Conservation (phyloP, 2,113 vertebrate species). For the Cranoglanis bouderius region DNA sequence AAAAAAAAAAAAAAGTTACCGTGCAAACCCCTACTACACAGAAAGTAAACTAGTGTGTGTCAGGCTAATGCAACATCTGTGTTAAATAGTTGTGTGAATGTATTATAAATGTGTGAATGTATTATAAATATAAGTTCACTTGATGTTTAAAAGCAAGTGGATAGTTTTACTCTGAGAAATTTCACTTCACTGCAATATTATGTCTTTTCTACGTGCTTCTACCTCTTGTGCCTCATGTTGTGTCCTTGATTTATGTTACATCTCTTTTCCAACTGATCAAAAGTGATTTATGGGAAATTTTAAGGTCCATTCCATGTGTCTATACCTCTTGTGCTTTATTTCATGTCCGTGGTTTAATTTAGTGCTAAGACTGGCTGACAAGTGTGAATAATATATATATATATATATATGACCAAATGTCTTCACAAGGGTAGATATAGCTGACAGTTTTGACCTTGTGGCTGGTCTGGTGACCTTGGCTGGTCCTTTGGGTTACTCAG, state of each 20-base stretch:
- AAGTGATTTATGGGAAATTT: constrained; percentile 24
- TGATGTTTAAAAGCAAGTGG: background rate
- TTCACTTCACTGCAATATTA: background rate
- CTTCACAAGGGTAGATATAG: background rate
- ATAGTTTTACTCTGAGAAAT: background rate
- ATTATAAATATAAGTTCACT: background rate
- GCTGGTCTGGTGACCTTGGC: too few relatives aligned
- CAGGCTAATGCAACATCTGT: background rate
- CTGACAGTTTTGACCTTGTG: background rate
- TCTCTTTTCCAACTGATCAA: background rate
- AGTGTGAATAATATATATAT: constrained; percentile 68
- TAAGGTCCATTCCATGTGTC: constrained; percentile 12
- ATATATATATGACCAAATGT: background rate
- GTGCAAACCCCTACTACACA: background rate
- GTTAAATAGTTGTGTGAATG: background rate
- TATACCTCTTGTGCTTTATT: background rate
- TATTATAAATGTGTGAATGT: background rate
- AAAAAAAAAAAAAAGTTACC: too few relatives aligned
- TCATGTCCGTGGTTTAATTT: constrained; percentile 42
- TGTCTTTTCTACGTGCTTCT: background rate
- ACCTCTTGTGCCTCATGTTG: background rate
- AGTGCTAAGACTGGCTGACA: constrained; percentile 45
- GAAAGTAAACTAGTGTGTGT: background rate
- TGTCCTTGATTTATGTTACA: background rate
- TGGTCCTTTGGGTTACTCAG: background rate